Conservation (phyloP, 2,797 vertebrate species). For the Monodelphis domestica region DNA sequence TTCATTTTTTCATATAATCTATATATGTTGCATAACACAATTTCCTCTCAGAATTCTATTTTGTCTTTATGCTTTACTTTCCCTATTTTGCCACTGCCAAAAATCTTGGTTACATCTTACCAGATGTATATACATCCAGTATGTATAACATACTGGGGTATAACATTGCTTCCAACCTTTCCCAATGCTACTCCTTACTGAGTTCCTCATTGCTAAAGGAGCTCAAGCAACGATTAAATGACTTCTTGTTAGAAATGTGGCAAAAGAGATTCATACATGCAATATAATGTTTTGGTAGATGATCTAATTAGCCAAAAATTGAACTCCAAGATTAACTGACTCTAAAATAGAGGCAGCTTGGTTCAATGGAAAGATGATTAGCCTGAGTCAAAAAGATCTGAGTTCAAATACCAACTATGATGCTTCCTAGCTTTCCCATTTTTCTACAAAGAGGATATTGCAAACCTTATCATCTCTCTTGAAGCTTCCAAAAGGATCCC, state of each 20-base stretch:
- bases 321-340: not conserved
- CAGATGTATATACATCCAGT: too few relatives aligned
- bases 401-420: not conserved
- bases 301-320: not conserved
- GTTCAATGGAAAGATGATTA: not conserved
- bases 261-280: not conserved
- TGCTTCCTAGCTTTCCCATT: not conserved
- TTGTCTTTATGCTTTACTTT: not conserved
- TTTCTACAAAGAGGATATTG: not conserved
- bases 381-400: not conserved
- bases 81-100: not conserved
- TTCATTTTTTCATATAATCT: not conserved
- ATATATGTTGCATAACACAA: not conserved
- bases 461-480: too few relatives aligned
- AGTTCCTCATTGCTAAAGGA: not conserved
- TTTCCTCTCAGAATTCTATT: not conserved
- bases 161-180: constrained; percentile 27
- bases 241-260: not conserved
- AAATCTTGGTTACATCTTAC: constrained; percentile 18
- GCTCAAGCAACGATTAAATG: not conserved
- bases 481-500: too few relatives aligned
- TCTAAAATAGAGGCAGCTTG: not conserved
- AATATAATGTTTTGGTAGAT: not conserved
- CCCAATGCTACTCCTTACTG: not conserved
- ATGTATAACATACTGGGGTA: too few relatives aligned